phyloP scores from a whole-genome alignment of 37 sponge, comb jelly and placozoan genomes.

The Bolinopsis microptera region DNA sequence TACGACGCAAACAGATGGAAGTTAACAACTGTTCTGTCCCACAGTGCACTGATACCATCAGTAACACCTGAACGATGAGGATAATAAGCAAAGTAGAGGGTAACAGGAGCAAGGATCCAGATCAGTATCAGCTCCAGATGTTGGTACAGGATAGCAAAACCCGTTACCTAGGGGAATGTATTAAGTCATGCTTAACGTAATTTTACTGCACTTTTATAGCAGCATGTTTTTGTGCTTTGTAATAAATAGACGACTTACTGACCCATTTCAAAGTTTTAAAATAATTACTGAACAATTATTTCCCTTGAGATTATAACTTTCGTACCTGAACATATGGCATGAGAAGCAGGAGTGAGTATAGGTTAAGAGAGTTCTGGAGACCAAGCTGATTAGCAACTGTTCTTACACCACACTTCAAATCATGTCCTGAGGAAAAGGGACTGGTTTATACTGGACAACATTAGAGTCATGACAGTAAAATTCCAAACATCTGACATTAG shows the following conservation, averaged over 20 bases:
- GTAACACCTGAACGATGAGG: neutral
- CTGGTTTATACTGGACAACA: no score
- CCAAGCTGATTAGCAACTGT: slow-evolving; percentile 29
- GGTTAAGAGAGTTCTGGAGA: neutral
- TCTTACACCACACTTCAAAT: slow-evolving; percentile 57
- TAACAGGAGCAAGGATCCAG: slow-evolving; percentile 4
- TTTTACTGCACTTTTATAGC: no score
- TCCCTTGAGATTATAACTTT: neutral
- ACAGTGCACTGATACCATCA: neutral
- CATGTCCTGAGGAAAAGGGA: slow-evolving; percentile 13
- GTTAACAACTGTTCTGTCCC: neutral
- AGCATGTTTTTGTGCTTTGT: no score
- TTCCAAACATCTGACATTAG: no score
- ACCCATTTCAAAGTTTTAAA: neutral
- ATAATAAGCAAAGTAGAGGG: neutral
- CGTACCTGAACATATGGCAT: slow-evolving; percentile 50
- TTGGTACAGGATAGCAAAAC: neutral
- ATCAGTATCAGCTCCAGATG: neutral
- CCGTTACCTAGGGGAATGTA: neutral
- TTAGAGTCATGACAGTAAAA: no score
- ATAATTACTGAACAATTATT: neutral
- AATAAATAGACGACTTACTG: no score
- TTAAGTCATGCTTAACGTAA: no score
- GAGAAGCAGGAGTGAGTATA: neutral
- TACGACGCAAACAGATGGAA: slow-evolving; percentile 4